phyloP scores from a whole-genome alignment of 2,888 invertebrate species.

The Ditula angustiorana region DNA sequence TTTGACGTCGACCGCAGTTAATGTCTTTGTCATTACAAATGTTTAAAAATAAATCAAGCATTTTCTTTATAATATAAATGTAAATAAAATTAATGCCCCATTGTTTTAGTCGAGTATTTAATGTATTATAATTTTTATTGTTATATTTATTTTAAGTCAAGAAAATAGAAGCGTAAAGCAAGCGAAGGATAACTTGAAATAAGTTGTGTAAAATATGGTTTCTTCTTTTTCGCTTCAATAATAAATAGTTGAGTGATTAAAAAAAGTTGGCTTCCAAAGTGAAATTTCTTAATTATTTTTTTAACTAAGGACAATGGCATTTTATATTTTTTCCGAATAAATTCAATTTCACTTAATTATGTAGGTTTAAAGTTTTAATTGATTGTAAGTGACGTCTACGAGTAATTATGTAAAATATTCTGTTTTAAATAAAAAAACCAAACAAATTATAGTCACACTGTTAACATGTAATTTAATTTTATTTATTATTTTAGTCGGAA shows the following conservation, averaged over 20 bases:
- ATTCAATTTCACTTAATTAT: background rate
- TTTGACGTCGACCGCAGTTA: too few species aligned
- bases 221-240: background rate
- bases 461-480: slow-evolving; percentile 32
- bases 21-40: too few species aligned
- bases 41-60: background rate
- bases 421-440: slow-evolving; percentile 27
- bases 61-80: slow-evolving; percentile 4
- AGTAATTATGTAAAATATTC: background rate
- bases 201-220: background rate
- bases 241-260: too few species aligned
- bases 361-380: background rate
- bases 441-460: slow-evolving; percentile 33
- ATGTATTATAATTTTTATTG: slow-evolving; percentile 28
- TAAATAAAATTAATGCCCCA: slow-evolving; percentile 17
- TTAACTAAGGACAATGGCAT: background rate
- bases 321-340: background rate
- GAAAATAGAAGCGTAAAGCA: background rate
- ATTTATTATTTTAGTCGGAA: slow-evolving; percentile 40
- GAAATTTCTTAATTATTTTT: background rate
- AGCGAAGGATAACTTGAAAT: background rate
- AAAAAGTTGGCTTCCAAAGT: background rate
- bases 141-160: slow-evolving; percentile 15
- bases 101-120: slow-evolving; percentile 28
- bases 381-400: slow-evolving; percentile 7